phyloP scores from a whole-genome alignment of 2,888 invertebrate species.

The Apodemia mormo region DNA sequence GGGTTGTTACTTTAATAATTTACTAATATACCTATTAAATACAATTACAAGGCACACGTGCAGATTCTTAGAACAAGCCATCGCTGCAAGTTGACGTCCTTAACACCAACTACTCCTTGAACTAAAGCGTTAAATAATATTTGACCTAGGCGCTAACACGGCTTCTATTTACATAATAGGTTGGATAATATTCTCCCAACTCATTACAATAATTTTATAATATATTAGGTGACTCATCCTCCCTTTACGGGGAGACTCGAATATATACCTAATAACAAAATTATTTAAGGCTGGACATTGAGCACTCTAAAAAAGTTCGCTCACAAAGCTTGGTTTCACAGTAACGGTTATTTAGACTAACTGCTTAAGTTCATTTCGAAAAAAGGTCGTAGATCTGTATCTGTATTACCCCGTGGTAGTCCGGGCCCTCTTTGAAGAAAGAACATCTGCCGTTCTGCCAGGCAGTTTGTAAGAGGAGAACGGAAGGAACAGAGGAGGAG shows the following conservation, averaged over 20 bases:
- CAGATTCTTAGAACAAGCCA: constrained; percentile 21
- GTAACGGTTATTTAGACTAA: too few species aligned
- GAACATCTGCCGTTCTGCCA: too few species aligned
- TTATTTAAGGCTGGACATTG: too few species aligned
- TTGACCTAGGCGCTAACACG: constrained; percentile 38
- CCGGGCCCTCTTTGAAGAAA: too few species aligned
- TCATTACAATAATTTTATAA: neutral
- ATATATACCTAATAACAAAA: too few species aligned
- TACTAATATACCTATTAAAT: constrained; percentile 11
- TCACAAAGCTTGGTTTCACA: too few species aligned
- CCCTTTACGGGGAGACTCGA: neutral
- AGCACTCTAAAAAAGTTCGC: too few species aligned
- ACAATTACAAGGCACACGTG: constrained; percentile 10
- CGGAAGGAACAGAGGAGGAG: too few species aligned
- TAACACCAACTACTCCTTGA: constrained; percentile 32
- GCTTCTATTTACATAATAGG: constrained; percentile 6
- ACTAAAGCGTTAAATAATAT: constrained; percentile 40
- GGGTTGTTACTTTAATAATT: constrained; percentile 1
- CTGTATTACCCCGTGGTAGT: too few species aligned
- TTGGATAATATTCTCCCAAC: neutral
- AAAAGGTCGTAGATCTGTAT: too few species aligned
- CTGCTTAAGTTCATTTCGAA: too few species aligned
- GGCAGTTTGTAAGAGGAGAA: too few species aligned
- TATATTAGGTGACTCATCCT: neutral
- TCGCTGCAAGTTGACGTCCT: constrained; percentile 34